These are phyloP conservation scores for Sycophila texana DNA, from an alignment of 2,888 invertebrate species.

Conservation along the genomic window DNA sequence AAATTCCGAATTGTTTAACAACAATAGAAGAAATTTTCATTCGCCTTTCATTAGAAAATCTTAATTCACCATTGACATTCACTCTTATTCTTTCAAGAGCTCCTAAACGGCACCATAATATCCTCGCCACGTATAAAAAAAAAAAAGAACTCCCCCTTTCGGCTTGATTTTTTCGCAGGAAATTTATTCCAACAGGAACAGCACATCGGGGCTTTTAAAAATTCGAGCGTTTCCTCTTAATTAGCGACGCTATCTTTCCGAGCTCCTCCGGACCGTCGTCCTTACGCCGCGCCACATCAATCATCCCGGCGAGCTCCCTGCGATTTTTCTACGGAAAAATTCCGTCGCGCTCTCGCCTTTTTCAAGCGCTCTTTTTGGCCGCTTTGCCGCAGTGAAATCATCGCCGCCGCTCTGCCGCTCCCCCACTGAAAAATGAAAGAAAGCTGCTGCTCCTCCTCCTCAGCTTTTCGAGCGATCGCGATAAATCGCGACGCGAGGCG, in stretches of 20 bases:
- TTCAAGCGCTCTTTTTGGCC: constrained; percentile 15
- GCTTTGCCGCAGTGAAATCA: no score
- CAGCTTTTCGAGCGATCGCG: constrained; percentile 10
- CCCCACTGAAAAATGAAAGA: not conserved
- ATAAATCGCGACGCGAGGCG: constrained; percentile 30
- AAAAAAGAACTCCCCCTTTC: no score
- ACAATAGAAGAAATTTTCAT: no score
- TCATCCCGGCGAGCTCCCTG: constrained; percentile 12
- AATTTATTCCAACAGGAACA: no score
- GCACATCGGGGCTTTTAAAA: no score
- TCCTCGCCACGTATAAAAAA: no score
- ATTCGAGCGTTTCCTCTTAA: constrained; percentile 39
- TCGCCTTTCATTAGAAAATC: not conserved
- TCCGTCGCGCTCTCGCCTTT: constrained; percentile 19
- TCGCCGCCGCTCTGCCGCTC: not conserved
- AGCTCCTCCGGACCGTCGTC: constrained; percentile 6
- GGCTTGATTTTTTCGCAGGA: no score
- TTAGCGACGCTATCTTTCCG: constrained; percentile 36
- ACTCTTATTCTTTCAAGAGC: not conserved
- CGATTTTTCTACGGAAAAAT: constrained; percentile 19
- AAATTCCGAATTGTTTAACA: no score
- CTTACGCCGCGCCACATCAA: constrained; percentile 35
- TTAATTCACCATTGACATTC: not conserved
- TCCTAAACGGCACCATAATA: no score
- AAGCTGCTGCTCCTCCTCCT: no score